Percentiles rank a stretch among this genome's conserved stretches.
phyloP scores from a whole-genome alignment of 2,888 invertebrate genomes.

The Spodoptera littoralis region DNA sequence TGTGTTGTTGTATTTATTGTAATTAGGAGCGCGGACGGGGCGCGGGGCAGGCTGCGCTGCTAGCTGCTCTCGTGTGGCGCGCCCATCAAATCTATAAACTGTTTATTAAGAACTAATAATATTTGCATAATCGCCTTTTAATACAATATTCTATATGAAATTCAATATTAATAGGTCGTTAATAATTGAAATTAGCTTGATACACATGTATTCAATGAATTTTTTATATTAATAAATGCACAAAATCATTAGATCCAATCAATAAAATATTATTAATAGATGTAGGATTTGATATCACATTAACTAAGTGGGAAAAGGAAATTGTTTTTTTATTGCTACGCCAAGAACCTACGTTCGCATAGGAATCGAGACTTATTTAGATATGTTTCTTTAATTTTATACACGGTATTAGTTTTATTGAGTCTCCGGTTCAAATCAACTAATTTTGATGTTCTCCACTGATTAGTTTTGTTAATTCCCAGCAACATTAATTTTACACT shows the following conservation, averaged over 20 bases:
- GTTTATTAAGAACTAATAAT: constrained; percentile 86
- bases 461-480: constrained; percentile 22
- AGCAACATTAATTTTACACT: constrained; percentile 26
- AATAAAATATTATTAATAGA: constrained; percentile 75
- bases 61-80: constrained; percentile 71
- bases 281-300: constrained; percentile 67
- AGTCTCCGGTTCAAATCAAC: constrained; percentile 46
- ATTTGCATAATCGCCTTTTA: constrained; percentile 87
- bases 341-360: constrained; percentile 47
- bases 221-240: constrained; percentile 76
- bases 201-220: constrained; percentile 73
- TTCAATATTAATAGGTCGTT: constrained; percentile 84
- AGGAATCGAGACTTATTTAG: constrained; percentile 62
- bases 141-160: constrained; percentile 81
- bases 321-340: constrained; percentile 68
- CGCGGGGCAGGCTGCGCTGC: constrained; percentile 17
- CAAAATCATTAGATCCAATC: constrained; percentile 75
- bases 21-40: constrained; percentile 69
- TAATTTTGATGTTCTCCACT: constrained; percentile 40
- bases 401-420: constrained; percentile 54
- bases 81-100: constrained; percentile 82
- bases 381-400: constrained; percentile 45
- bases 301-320: constrained; percentile 69
- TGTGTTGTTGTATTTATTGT: constrained; percentile 86
- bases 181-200: constrained; percentile 82